Percentiles rank a stretch among this genome's conserved stretches.
These are phyloP conservation scores for Hypena proboscidalis DNA, from an alignment of 2,888 invertebrate genomes.

Conservation along the genomic window DNA sequence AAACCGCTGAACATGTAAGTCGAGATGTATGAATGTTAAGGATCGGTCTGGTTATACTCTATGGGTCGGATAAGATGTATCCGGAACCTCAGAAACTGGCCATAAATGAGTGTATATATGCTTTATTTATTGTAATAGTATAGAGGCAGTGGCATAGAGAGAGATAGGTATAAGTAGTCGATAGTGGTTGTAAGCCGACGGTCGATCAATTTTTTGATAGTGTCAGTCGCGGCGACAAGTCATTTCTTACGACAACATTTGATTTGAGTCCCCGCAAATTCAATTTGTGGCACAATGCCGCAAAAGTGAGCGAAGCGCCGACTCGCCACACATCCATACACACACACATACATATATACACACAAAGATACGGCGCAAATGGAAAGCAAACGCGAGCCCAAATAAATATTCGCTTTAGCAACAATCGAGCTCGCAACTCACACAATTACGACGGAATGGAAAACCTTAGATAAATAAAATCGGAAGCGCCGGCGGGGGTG, in stretches of 20 bases:
- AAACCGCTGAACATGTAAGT: too few relatives aligned
- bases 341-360: slow-evolving; percentile 13
- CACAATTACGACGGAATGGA: slow-evolving; percentile 82
- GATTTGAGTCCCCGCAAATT: slow-evolving; percentile 78
- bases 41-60: too few relatives aligned
- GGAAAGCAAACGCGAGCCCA: slow-evolving; percentile 77
- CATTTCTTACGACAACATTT: slow-evolving; percentile 79
- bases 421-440: slow-evolving; percentile 80
- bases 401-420: slow-evolving; percentile 84
- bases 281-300: slow-evolving; percentile 76
- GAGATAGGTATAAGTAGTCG: slow-evolving; percentile 7
- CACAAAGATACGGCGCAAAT: slow-evolving; percentile 45
- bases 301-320: slow-evolving; percentile 35
- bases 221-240: slow-evolving; percentile 75
- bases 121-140: slow-evolving; percentile 9
- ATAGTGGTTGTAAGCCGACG: slow-evolving; percentile 32
- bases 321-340: slow-evolving; percentile 20
- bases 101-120: too few relatives aligned
- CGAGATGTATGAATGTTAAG: too few relatives aligned
- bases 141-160: slow-evolving; percentile 3
- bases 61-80: too few relatives aligned
- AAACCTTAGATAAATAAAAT: slow-evolving; percentile 84
- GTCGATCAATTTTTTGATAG: slow-evolving; percentile 82
- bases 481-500: slow-evolving; percentile 63
- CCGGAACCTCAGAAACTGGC: too few relatives aligned